Conservation (phyloP, 2,797 vertebrate species). For the Sebastes kiyomatsui region DNA sequence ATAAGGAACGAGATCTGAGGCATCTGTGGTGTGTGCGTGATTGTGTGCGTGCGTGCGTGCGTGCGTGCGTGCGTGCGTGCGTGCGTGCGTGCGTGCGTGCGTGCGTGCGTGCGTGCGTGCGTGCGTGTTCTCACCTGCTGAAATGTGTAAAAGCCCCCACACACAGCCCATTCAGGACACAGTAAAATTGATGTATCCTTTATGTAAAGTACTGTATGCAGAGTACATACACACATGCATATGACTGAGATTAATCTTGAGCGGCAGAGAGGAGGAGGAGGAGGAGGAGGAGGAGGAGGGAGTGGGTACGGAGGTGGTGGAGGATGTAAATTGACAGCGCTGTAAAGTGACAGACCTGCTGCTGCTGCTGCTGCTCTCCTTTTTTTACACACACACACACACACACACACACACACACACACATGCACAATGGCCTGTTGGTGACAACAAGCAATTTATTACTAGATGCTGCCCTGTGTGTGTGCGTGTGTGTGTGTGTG, state of each 20-base stretch:
- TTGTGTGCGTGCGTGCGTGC: background rate
- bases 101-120: background rate
- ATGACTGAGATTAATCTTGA: constrained; percentile 82
- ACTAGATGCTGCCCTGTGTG: constrained; percentile 57
- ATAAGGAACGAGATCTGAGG: constrained; percentile 52
- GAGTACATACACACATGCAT: constrained; percentile 80
- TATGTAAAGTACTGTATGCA: constrained; percentile 83
- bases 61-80: background rate
- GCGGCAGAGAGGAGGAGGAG: constrained; percentile 41
- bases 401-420: constrained; percentile 22
- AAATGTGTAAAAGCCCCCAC: constrained; percentile 61
- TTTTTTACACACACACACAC: constrained; percentile 5
- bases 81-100: background rate
- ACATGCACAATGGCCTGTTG: constrained; percentile 49
- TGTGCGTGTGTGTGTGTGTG: constrained; percentile 18
- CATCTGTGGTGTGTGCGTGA: background rate
- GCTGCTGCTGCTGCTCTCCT: constrained; percentile 38
- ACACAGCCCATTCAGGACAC: constrained; percentile 56
- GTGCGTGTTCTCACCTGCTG: constrained; percentile 40
- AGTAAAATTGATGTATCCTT: constrained; percentile 82
- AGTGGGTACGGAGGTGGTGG: constrained; percentile 47
- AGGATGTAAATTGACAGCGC: constrained; percentile 79
- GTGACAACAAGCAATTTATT: constrained; percentile 78
- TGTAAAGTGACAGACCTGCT: constrained; percentile 80
- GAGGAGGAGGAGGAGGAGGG: constrained; percentile 26